Conservation (phyloP, 2,113 vertebrate genomes). For the Paramisgurnus dabryanus region DNA sequence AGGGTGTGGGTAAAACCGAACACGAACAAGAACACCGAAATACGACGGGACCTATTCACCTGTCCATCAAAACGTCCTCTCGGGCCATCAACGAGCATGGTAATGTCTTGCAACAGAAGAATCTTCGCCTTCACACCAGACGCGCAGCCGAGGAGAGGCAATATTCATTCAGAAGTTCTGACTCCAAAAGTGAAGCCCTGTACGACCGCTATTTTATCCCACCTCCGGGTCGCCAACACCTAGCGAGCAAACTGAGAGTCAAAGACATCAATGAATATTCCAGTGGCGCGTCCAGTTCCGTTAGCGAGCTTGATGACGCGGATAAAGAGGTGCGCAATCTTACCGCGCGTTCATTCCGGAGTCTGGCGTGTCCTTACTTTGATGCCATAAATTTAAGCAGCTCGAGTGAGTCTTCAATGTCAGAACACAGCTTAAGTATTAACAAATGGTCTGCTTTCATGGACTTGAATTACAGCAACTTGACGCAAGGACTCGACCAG, state of each 20-base stretch:
- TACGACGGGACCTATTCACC: conserved; percentile 78
- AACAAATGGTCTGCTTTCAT: conserved; percentile 92
- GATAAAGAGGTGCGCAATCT: conserved; percentile 96
- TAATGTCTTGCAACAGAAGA: conserved; percentile 72
- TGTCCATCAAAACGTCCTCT: conserved; percentile 87
- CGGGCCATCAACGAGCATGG: conserved; percentile 82
- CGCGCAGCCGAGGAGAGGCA: conserved; percentile 83
- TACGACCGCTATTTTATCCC: conserved; percentile 76
- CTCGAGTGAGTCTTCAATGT: conserved; percentile 87
- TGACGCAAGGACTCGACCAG: conserved; percentile 62
- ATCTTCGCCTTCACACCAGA: conserved; percentile 70
- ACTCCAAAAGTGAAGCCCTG: conserved; percentile 64
- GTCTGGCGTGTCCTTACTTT: conserved; percentile 92
- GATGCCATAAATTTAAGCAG: conserved; percentile 87
- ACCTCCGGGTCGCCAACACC: conserved; percentile 86
- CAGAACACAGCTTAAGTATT: conserved; percentile 81
- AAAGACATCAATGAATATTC: conserved; percentile 88
- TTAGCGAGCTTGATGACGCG: conserved; percentile 95
- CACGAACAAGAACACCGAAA: conserved; percentile 64
- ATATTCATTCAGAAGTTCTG: conserved; percentile 73
- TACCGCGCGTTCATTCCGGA: conserved; percentile 92
- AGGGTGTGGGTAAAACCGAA: conserved; percentile 70
- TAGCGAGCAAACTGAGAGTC: conserved; percentile 80
- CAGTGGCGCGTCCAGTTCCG: conserved; percentile 93
- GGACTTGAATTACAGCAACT: conserved; percentile 84